Base-by-base conservation (phyloP, 2,888 invertebrate genomes). In the Agelastica alni region DNA sequence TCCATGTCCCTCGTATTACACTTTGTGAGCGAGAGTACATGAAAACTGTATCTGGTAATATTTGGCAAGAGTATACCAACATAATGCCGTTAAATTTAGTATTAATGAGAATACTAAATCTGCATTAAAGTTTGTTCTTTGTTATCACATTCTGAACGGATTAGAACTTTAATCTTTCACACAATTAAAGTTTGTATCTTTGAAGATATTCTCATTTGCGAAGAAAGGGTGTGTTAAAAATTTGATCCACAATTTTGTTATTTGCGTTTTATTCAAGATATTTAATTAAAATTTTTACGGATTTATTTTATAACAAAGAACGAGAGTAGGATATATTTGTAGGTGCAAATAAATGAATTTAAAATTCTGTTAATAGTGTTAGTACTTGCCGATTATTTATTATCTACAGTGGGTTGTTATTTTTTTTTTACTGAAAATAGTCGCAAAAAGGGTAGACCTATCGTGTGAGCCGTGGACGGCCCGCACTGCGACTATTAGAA, bases 151-250 rank as follows among this genome's bases (percentile, higher is more conserved):
- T 63, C 58, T 58, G 46, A 56, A 53, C 45, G 62, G 66, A 69
- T 68, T 68, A 69, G 64, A 59, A 53, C 54, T 60, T 58, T 65
- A 67, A 65, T 68, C 64, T 63, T 61, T 64, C 59, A 65, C 61
- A 65, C 65, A 67, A 65, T 65, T 64, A 69, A 58, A 63, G 61
- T 69, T 66, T 64, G 18, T 30, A 48, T 48, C 48, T 48, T 48
- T 39, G 22, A 36, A 37, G 22, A 39, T 20, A 26, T 39, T 12
- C 4, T 34, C 34, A 16, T 14, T 16, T 16, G 6, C 16, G 34
- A 14, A 37, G 37, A 5, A 37, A 39, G 48, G 28, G 30, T 22
- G 30, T 3, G 39, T 39, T 48, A 18, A 47, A 37, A 39, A 37
- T 47, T 47, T 47, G 5, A 47, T 47, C 36, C 16, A 37, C 37